These are phyloP conservation scores for Tragopan temminckii DNA, from an alignment of 2,797 vertebrate genomes.

Conservation along the genomic window DNA sequence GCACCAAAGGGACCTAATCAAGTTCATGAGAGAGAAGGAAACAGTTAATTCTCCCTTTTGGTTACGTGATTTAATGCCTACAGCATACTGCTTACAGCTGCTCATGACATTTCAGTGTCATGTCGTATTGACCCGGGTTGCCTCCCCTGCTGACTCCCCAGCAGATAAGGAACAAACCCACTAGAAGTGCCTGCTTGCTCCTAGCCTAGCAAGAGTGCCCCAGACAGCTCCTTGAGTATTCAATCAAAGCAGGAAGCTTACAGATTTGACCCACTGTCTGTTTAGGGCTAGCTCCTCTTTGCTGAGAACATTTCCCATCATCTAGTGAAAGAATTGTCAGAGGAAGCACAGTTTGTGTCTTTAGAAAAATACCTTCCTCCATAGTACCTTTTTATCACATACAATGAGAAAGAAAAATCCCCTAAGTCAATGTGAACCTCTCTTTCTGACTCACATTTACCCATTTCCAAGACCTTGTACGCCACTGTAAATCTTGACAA, in stretches of 20 bases:
- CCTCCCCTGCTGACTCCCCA: not conserved
- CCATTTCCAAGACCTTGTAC: not conserved
- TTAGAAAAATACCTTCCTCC: not conserved
- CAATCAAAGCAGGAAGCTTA: not conserved
- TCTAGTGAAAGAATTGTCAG: not conserved
- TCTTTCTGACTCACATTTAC: slow-evolving; percentile 42
- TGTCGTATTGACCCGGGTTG: accelerated
- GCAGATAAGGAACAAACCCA: not conserved
- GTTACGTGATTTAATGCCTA: not conserved
- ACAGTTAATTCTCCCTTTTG: not conserved
- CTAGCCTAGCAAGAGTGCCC: not conserved
- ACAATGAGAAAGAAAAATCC: not conserved
- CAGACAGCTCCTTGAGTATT: not conserved
- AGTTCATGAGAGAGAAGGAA: not conserved
- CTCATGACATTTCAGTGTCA: not conserved
- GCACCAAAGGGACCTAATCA: not conserved
- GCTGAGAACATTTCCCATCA: not conserved
- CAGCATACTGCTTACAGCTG: not conserved
- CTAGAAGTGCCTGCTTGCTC: not conserved
- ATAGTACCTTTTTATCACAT: not conserved
- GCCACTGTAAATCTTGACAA: not conserved
- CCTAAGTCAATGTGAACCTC: not conserved
- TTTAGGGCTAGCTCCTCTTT: not conserved
- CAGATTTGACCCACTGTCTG: not conserved
- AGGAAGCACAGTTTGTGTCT: not conserved